phyloP scores from a whole-genome alignment of 2,888 invertebrate species.

The Tetrapedia diversipes region DNA sequence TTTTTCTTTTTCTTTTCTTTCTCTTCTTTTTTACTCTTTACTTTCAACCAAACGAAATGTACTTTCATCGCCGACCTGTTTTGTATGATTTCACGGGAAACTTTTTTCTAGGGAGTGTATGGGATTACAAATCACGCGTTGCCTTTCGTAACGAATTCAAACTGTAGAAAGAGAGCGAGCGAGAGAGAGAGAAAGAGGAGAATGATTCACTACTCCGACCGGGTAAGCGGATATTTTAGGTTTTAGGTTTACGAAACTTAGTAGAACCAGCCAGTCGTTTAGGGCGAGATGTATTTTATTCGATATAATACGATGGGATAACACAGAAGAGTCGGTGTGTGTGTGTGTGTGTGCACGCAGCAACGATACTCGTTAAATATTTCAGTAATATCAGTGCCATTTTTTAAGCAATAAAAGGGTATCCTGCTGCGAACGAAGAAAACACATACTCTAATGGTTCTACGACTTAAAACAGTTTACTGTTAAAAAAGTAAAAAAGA shows the following conservation, averaged over 20 bases:
- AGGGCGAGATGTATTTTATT: constrained; percentile 58
- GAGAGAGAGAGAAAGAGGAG: constrained; percentile 23
- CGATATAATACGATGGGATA: constrained; percentile 21
- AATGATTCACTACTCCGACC: constrained; percentile 65
- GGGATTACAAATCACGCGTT: constrained; percentile 78
- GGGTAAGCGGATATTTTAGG: constrained; percentile 64
- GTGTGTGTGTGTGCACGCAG: constrained; percentile 50
- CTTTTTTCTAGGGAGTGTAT: constrained; percentile 63
- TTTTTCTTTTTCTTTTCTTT: constrained; percentile 1
- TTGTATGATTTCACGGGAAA: constrained; percentile 57
- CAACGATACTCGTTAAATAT: constrained; percentile 73
- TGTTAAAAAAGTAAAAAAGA: constrained; percentile 26
- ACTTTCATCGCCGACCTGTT: constrained; percentile 47
- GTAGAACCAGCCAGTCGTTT: constrained; percentile 59
- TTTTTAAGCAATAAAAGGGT: constrained; percentile 80
- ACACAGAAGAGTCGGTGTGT: constrained; percentile 23
- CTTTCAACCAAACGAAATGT: constrained; percentile 26
- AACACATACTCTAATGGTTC: constrained; percentile 58
- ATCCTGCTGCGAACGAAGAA: constrained; percentile 65
- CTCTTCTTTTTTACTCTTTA: constrained; percentile 9
- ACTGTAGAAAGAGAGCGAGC: constrained; percentile 55
- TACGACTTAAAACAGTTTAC: constrained; percentile 57
- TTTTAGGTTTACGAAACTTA: constrained; percentile 63
- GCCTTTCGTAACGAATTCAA: constrained; percentile 80
- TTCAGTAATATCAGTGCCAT: constrained; percentile 80